Base-by-base conservation (phyloP, 2,113 vertebrate species). In the Hippoglossus stenolepis region DNA sequence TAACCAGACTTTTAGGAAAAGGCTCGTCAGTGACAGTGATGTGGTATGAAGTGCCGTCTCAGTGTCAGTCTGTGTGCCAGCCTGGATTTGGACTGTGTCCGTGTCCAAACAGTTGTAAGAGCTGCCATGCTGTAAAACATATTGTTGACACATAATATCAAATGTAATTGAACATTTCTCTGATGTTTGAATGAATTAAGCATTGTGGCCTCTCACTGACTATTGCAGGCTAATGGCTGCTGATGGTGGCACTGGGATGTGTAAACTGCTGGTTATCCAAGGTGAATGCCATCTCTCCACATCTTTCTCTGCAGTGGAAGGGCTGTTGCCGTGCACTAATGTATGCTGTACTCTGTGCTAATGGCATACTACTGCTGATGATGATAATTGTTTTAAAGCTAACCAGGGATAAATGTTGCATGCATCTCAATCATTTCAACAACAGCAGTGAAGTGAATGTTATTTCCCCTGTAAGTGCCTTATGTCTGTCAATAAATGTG, bases 401-500 rank as follows among this genome's bases (percentile, higher is more conserved):
- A 72, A 81, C 54, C 43, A 40, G 62, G 51, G 70, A 59, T 18
- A n/a, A 15, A 67, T 26, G 65, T 49, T 70, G 67, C 71, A 72
- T 74, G 66, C n/a, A 23, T 67, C 53, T 57, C 43, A 64, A 11
- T 73, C 70, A 72, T 77, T 72, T 73, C 26, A 56, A 40, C 43
- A 14, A 40, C 38, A 28, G 67, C 58, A 69, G 45, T 26, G 47
- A 64, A 60, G 21, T 67, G 40, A 61, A 63, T 71, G 63, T 58
- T 31, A 17, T 72, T 73, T 63, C 12, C 7, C 58, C 54, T 84
- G 80, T 87, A 83, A 23, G 2, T 87, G 74, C 53, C 74, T 73
- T 79, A 64, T 79, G 58, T 59, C 38, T 87, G 73, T 87, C 54
- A 85, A 80, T 86, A 80, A 87, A 57, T 84, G 43, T 90, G 80